Conservation (phyloP, 1,140 invertebrate genomes). For the Zaprionus camerounensis region DNA sequence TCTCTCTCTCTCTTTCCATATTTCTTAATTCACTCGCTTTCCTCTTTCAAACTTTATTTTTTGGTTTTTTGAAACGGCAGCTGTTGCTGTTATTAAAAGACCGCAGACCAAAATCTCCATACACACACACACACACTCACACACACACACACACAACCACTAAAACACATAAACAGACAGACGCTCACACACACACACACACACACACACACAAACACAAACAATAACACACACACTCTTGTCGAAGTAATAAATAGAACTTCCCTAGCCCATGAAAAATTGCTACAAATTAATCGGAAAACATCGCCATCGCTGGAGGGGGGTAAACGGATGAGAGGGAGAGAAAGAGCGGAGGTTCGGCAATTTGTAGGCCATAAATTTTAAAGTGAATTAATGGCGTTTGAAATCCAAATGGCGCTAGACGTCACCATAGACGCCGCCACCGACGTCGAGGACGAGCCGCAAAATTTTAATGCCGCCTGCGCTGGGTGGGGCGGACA, state of each 20-base stretch:
- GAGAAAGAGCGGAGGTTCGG: background rate
- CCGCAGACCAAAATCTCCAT: constrained; percentile 25
- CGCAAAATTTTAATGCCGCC: constrained; percentile 44
- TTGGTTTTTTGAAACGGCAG: constrained; percentile 16
- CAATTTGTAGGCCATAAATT: constrained; percentile 77
- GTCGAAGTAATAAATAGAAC: constrained; percentile 49
- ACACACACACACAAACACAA: constrained; percentile 8
- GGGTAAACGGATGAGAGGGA: background rate
- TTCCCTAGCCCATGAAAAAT: constrained; percentile 40
- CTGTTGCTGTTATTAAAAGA: constrained; percentile 32
- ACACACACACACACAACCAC: background rate
- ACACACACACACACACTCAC: constrained; percentile 14
- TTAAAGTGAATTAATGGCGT: constrained; percentile 76
- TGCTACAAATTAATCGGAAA: constrained; percentile 50
- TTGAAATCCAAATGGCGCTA: constrained; percentile 72
- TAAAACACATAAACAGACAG: too few relatives aligned
- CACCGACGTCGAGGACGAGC: background rate
- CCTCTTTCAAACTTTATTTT: constrained; percentile 3
- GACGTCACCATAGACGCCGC: constrained; percentile 39
- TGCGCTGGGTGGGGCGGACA: constrained; percentile 5
- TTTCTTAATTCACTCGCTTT: background rate
- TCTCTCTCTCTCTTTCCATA: background rate
- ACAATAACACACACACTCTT: constrained; percentile 24
- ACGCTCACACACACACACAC: constrained; percentile 15
- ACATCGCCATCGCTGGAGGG: constrained; percentile 1